Conservation (phyloP, 2,113 vertebrate genomes). For the Halcyon senegalensis region DNA sequence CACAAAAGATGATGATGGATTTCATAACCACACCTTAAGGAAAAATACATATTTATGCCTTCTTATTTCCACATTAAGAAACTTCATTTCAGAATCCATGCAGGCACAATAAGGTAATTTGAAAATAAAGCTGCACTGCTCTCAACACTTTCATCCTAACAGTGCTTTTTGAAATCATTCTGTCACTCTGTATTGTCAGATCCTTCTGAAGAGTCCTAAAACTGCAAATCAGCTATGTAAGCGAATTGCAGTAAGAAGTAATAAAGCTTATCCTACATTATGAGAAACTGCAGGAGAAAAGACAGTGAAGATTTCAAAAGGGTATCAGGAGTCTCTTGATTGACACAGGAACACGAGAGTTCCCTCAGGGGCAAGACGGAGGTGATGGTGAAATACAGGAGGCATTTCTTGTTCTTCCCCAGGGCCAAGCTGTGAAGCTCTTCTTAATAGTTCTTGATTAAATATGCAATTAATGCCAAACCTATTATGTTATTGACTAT, state of each 20-base stretch:
- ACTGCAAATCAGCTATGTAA: not conserved
- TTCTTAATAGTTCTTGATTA: not conserved
- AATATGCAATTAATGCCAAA: not conserved
- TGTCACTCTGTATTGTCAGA: not conserved
- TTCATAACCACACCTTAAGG: not conserved
- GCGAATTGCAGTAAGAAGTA: not conserved
- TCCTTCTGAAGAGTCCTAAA: not conserved
- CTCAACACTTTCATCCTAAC: not conserved
- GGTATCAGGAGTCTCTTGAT: not conserved
- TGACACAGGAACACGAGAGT: not conserved
- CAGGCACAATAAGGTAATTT: not conserved
- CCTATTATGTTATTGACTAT: not conserved
- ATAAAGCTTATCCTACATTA: not conserved
- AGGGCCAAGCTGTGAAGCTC: not conserved
- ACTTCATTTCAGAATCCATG: not conserved
- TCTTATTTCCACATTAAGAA: not conserved
- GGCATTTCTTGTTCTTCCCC: not conserved
- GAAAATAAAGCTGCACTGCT: not conserved
- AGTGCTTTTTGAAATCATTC: not conserved
- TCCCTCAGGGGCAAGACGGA: not conserved
- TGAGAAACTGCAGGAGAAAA: not conserved
- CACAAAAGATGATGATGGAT: not conserved
- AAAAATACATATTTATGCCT: not conserved
- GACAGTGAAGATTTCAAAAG: not conserved
- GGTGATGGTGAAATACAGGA: not conserved